A percentile compares a stretch with the other conserved stretches of the same genome.
These are phyloP conservation scores for Cydia strobilella DNA, from an alignment of 1,140 invertebrate genomes.

Conservation along the genomic window DNA sequence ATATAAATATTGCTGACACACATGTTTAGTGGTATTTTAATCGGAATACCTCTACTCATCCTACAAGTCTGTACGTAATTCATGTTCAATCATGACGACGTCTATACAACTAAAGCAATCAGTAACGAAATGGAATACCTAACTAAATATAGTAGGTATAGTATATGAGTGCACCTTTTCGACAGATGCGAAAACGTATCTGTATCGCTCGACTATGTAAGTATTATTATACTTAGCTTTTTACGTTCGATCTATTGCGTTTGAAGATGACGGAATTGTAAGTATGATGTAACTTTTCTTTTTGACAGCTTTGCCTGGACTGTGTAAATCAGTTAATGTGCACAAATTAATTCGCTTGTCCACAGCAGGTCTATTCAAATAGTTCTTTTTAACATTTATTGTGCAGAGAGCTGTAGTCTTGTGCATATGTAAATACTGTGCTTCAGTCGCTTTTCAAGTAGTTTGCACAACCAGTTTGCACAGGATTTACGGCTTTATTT, in stretches of 20 bases:
- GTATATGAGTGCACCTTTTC: no score
- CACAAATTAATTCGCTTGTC: neutral
- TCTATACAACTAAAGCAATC: no score
- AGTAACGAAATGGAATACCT: no score
- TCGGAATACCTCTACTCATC: no score
- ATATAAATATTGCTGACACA: no score
- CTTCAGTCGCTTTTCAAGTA: neutral
- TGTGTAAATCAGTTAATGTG: neutral
- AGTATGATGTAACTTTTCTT: neutral
- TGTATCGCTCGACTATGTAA: neutral
- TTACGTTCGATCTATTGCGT: no score
- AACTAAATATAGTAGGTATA: no score
- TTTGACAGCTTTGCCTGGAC: neutral
- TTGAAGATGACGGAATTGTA: no score
- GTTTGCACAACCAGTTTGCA: constrained; percentile 14
- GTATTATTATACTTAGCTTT: no score
- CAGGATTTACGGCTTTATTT: neutral
- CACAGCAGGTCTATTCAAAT: neutral
- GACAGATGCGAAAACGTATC: neutral
- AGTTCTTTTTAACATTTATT: neutral
- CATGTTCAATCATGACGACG: no score
- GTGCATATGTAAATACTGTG: neutral
- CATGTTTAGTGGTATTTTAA: no score
- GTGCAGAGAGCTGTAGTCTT: neutral
- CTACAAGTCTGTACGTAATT: no score